Base-by-base conservation (phyloP, 2,113 vertebrate genomes). In the Circaetus gallicus region DNA sequence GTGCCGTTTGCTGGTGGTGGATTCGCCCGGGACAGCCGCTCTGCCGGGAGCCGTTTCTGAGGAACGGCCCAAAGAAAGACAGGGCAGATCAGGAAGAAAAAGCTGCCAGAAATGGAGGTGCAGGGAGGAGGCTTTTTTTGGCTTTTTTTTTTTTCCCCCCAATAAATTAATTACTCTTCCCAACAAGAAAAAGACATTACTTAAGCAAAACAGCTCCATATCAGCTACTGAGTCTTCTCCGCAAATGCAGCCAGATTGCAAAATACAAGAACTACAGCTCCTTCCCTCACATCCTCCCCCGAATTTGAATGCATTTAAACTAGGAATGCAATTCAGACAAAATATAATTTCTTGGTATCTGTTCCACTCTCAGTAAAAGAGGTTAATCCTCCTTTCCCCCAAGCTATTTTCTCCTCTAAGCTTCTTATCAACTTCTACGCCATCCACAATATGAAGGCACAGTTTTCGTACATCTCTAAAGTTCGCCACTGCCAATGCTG, bases 371-470 rank as follows among this genome's bases (percentile, higher is more conserved):
- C 42, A 70, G 40, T 76, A 66, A 85, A 58, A 86, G 81, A 95
- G 85, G 90, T 83, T 95, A 97, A 96, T 96, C 78, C 66, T 94
- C 53, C 93, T 95, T 80, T 53, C 13, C 91, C 62, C 55, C 55
- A 66, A 73, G 92, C 66, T 96, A 47, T 94, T 96, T 92, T 92
- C 78, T 95, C 45, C 62, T 88, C 87, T 96, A 96, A 96, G 90
- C 96, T 90, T 80, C 93, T 97, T 96, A 96, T 96, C 92, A 93
- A 59, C 63, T 94, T 90, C 82, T 89, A 59, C 63, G 81, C 79
- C 42, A 83, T 82, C 67, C 93, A 88, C 84, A 66, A 70, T 70
- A 72, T 11, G 78, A 91, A 94, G 62, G 58, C 65, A 81, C 7
- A 66, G 29, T 69, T 90, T 94, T 82, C 1, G 0, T 61, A n/a